Conservation (phyloP, 1,140 invertebrate genomes). For the Delia radicum region DNA sequence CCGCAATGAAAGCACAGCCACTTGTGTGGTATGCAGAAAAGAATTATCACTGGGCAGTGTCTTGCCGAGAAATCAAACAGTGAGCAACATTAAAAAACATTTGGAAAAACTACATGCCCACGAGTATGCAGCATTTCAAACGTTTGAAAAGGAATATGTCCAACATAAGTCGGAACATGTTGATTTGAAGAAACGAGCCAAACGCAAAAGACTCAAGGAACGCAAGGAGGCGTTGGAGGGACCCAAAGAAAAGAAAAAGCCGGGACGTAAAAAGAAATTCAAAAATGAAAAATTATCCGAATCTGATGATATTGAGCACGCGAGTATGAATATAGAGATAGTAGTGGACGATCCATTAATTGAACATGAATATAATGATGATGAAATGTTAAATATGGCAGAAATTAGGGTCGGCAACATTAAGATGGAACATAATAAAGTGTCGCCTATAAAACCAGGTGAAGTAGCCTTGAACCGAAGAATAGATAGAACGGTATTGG, state of each 20-base stretch:
- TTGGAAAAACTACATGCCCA: conserved; percentile 14
- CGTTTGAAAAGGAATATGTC: not conserved
- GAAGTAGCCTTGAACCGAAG: not conserved
- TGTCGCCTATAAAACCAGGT: not conserved
- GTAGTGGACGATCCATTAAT: not conserved
- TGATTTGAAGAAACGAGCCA: not conserved
- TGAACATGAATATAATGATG: not conserved
- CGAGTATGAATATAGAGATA: not conserved
- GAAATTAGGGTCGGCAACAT: not conserved
- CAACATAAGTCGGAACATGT: not conserved
- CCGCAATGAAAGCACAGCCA: conserved; percentile 12
- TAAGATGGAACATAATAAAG: not conserved
- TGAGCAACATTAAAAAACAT: conserved; percentile 12
- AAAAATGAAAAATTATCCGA: not conserved
- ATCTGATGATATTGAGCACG: not conserved
- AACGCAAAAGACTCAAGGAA: conserved; percentile 7
- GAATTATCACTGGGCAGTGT: not conserved
- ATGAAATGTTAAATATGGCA: not conserved
- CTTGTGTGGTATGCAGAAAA: conserved; percentile 1
- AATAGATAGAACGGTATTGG: conserved; percentile 5
- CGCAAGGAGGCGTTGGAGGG: not conserved
- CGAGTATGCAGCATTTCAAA: not conserved
- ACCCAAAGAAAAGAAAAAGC: not conserved
- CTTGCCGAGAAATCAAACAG: not conserved
- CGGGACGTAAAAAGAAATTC: not conserved